Conservation (phyloP, 2,888 invertebrate species). For the Dryococelus australis region DNA sequence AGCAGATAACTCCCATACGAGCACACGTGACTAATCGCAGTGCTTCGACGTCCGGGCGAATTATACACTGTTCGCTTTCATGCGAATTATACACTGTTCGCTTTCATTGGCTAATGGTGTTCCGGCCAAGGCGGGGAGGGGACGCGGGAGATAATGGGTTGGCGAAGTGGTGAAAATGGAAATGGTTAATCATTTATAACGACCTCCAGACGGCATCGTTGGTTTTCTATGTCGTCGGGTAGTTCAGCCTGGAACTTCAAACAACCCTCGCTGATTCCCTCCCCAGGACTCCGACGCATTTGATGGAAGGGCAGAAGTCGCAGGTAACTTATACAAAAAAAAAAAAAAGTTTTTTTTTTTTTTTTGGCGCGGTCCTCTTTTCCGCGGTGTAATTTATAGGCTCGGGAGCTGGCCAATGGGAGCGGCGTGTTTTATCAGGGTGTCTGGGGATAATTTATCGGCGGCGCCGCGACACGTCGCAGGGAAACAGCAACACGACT, state of each 20-base stretch:
- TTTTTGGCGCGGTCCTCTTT: neutral
- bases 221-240: neutral
- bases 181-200: conserved; percentile 1
- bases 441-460: too few species aligned
- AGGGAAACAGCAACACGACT: too few species aligned
- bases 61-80: too few species aligned
- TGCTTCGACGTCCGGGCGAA: too few species aligned
- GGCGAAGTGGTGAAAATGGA: neutral
- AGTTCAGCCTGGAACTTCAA: neutral
- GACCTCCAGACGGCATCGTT: neutral
- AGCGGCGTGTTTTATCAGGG: neutral
- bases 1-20: neutral
- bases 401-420: neutral
- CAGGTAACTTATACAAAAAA: neutral
- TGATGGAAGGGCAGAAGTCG: neutral
- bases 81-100: too few species aligned
- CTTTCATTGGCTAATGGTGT: too few species aligned
- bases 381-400: neutral
- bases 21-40: too few species aligned
- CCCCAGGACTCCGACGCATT: neutral
- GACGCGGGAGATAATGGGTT: neutral
- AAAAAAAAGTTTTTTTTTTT: neutral
- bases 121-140: too few species aligned
- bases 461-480: too few species aligned
- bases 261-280: neutral